Percentiles rank a stretch among this genome's conserved stretches.
Conservation (phyloP, 37 sponge, comb jelly and placozoan genomes). For the Aphrocallistes beatrix region DNA sequence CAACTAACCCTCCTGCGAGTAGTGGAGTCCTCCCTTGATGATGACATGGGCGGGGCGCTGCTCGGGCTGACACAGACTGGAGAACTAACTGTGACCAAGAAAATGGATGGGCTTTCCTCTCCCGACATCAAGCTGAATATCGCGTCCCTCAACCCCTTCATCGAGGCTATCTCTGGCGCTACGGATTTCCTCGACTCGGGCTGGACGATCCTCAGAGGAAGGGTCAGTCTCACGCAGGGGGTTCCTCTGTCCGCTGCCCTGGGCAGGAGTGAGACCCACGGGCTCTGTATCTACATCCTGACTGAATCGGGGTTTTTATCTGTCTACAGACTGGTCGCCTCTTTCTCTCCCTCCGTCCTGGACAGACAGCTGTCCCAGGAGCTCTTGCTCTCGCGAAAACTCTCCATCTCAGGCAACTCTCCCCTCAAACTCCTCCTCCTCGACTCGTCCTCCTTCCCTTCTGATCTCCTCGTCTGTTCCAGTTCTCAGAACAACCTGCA, state of each 20-base stretch:
- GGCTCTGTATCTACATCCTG: background rate
- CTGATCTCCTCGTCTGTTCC: background rate
- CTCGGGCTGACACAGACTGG: background rate
- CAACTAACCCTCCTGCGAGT: background rate
- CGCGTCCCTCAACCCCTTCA: background rate
- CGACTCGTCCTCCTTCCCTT: background rate
- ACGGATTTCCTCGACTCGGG: background rate
- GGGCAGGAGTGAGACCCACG: background rate
- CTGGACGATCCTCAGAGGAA: background rate
- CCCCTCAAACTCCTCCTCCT: background rate
- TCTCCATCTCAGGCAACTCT: background rate
- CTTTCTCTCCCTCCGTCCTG: background rate
- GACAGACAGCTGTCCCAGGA: background rate
- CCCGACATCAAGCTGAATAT: background rate
- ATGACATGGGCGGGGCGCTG: background rate
- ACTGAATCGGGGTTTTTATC: background rate
- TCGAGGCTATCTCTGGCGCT: background rate
- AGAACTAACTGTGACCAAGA: background rate
- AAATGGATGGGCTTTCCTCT: background rate
- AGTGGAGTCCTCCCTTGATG: background rate
- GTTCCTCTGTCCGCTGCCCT: background rate
- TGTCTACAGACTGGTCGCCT: background rate
- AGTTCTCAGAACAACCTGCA: background rate
- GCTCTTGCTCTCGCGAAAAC: background rate
- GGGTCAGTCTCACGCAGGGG: background rate